phyloP scores from a whole-genome alignment of 92 coral and sea anemone species.

The Porites rus region DNA sequence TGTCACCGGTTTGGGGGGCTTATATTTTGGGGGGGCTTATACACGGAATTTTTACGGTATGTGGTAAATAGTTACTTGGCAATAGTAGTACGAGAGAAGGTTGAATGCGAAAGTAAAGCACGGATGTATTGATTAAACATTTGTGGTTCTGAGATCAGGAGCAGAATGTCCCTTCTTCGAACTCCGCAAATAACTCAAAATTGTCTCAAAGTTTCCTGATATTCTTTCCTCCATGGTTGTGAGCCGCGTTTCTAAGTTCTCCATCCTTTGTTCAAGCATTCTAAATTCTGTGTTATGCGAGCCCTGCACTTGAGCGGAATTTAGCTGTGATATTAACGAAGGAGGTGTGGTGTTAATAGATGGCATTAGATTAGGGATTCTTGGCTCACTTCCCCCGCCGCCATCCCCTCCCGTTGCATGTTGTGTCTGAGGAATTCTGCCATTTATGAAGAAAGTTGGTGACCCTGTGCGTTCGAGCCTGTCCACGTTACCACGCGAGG shows the following conservation, averaged over 20 bases:
- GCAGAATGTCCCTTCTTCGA: conserved; percentile 23
- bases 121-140: not conserved
- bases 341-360: conserved; percentile 8
- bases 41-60: too few relatives aligned
- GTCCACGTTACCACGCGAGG: conserved; percentile 40
- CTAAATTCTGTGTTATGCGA: conserved; percentile 53
- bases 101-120: too few relatives aligned
- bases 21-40: too few relatives aligned
- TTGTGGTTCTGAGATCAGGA: conserved; percentile 41
- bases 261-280: conserved; percentile 67
- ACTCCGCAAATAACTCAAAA: conserved; percentile 45
- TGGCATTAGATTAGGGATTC: conserved; percentile 23
- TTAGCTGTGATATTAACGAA: conserved; percentile 11
- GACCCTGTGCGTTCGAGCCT: conserved; percentile 42
- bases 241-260: conserved; percentile 65
- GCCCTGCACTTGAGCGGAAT: not conserved
- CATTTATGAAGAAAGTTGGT: conserved; percentile 37
- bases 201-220: conserved; percentile 58
- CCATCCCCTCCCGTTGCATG: conserved; percentile 4
- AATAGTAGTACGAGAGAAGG: too few relatives aligned
- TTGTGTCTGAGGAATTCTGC: conserved; percentile 30
- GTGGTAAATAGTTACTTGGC: too few relatives aligned
- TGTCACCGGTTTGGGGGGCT: too few relatives aligned
- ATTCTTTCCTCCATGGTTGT: conserved; percentile 70
- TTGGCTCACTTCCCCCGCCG: conserved; percentile 21